A percentile compares a stretch with the other conserved stretches of the same genome.
Conservation (phyloP, 2,113 vertebrate genomes). For the Corydoras sp. region DNA sequence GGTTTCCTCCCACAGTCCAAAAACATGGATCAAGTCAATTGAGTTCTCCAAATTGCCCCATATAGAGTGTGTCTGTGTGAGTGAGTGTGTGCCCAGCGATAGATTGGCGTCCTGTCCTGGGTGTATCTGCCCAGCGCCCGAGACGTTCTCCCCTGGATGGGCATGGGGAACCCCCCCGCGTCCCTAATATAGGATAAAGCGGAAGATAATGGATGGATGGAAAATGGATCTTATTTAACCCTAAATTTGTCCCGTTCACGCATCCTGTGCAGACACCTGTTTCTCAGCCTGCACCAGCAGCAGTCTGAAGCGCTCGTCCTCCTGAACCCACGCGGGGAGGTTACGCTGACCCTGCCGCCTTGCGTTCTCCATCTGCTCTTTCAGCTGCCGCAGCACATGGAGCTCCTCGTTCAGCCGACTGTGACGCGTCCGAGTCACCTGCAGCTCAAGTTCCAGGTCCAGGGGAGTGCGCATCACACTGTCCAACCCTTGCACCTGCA, state of each 20-base stretch:
- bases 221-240: not conserved
- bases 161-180: too few relatives aligned
- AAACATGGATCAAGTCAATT: too few relatives aligned
- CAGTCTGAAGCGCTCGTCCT: conserved; percentile 83
- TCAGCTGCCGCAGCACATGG: conserved; percentile 79
- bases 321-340: conserved; percentile 77
- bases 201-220: too few relatives aligned
- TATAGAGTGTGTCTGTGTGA: too few relatives aligned
- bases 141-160: too few relatives aligned
- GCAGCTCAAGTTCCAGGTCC: conserved; percentile 92
- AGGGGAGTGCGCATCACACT: conserved; percentile 83
- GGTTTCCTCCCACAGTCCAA: too few relatives aligned
- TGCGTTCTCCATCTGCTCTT: conserved; percentile 82
- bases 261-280: conserved; percentile 60
- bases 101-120: too few relatives aligned
- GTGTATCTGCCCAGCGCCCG: too few relatives aligned
- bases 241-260: not conserved
- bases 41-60: too few relatives aligned
- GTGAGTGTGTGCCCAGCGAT: too few relatives aligned
- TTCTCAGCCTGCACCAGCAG: conserved; percentile 85
- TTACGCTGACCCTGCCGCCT: conserved; percentile 77
- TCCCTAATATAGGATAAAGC: too few relatives aligned
- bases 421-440: conserved; percentile 86
- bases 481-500: conserved; percentile 67
- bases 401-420: conserved; percentile 84